Conservation (phyloP, 2,888 invertebrate species). For the Coleophora flavipennella region DNA sequence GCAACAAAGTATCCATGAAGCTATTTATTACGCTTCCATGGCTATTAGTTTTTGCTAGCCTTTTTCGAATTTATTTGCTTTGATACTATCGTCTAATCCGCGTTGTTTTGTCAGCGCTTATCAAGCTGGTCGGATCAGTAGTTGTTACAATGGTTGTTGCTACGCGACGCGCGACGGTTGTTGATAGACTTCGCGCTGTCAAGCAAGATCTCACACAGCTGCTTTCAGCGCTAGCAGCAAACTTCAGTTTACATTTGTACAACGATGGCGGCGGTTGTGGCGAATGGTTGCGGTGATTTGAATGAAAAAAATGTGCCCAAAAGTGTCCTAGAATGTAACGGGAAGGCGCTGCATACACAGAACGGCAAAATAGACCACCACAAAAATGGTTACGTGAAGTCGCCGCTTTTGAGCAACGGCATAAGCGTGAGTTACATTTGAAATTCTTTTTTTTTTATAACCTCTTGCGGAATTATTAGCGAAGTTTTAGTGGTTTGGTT, state of each 20-base stretch:
- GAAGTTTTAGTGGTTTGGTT: background rate
- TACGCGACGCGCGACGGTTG: background rate
- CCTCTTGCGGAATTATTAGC: slow-evolving; percentile 10
- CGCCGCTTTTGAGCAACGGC: slow-evolving; percentile 32
- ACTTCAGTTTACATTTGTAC: slow-evolving; percentile 6
- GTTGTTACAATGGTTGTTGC: slow-evolving; percentile 3
- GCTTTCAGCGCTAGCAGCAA: background rate
- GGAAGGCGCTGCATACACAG: slow-evolving; percentile 23
- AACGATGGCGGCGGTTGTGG: slow-evolving; percentile 44
- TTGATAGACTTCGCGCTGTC: background rate
- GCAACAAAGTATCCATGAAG: background rate
- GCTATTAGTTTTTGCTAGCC: too few species aligned
- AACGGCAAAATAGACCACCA: slow-evolving; percentile 39
- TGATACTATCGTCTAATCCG: too few species aligned
- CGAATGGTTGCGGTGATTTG: slow-evolving; percentile 25
- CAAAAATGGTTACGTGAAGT: slow-evolving; percentile 44
- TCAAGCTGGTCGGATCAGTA: too few species aligned
- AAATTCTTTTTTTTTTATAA: slow-evolving; percentile 25
- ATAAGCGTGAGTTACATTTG: slow-evolving; percentile 45
- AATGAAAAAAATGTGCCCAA: slow-evolving; percentile 19
- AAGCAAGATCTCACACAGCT: too few species aligned
- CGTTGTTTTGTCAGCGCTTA: too few species aligned
- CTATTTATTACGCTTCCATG: too few species aligned
- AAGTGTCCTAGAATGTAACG: slow-evolving; percentile 29
- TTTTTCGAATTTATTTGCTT: background rate